Base-by-base conservation (phyloP, 1,140 invertebrate species). In the Cydia splendana region DNA sequence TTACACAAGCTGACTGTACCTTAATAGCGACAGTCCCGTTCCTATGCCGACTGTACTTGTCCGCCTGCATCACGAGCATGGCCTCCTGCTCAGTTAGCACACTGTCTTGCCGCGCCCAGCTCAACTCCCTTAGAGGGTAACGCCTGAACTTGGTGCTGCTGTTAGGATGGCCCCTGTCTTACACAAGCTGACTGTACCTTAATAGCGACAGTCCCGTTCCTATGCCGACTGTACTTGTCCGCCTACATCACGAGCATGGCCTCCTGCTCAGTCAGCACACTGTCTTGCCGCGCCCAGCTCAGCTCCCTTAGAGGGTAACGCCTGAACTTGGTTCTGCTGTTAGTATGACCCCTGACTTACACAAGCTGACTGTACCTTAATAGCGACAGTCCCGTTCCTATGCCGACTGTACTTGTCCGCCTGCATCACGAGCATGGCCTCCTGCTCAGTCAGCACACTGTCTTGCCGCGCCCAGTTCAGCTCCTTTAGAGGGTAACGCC, bases 391-490 rank as follows among this genome's bases (percentile, higher is more conserved):
- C 77, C 91, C 91, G 3, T 82, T 85, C 38, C 57, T 62, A 84
- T 81, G 75, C 84, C 81, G 20, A 81, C 83, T 20, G 86, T 57
- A 51, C 76, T 77, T 89, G 24, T 87, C 84, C 73, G 88, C 88
- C 28, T 82, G 85, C 48, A 94, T 87, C 69, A 87, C 84, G 74
- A 94, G 86, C 84, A 92, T 90, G 4, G 93, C 88, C 80, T 93
- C 87, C 13, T 91, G 84, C 4, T 85, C 85, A 9, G 91, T 85
- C 62, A 93, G 80, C 0, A 83, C 77, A 9, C 88, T 77, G 62
- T 88, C 84, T 24, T 87, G 82, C 9, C 89, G 83, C 9, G 20
- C 53, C 89, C 90, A 92, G 6, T 2, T n/a, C 75, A 80, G 28
- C 28, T 79, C 13, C 6, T 45, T 48, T 1, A 86, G 67, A 0